phyloP scores from a whole-genome alignment of 2,113 vertebrate species.

The Eidolon helvum region DNA sequence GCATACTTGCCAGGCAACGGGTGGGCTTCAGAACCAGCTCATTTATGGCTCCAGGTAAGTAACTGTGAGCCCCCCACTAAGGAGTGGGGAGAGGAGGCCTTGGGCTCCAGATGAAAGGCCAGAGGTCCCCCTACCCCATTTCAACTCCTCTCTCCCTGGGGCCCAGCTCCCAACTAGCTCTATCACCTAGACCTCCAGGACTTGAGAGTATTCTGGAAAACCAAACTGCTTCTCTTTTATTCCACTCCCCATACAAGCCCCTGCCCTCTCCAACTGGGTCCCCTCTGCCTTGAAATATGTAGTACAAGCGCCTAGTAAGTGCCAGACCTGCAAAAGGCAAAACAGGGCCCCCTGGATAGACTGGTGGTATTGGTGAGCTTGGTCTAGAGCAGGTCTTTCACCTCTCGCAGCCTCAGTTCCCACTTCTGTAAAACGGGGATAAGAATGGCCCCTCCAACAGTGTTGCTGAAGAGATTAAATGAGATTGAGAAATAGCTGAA shows the following conservation, averaged over 20 bases:
- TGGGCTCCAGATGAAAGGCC: constrained; percentile 50
- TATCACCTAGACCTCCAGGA: background rate
- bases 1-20: constrained; percentile 57
- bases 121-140: background rate
- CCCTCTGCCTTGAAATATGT: background rate
- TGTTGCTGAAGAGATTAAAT: background rate
- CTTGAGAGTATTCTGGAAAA: background rate
- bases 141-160: background rate
- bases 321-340: background rate
- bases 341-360: background rate
- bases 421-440: background rate
- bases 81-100: background rate
- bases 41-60: constrained; percentile 54
- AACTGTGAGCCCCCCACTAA: constrained; percentile 19
- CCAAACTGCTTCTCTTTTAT: background rate
- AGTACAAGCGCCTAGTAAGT: background rate
- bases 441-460: fast-evolving
- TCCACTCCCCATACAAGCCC: fast-evolving
- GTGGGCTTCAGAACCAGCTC: constrained; percentile 59
- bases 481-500: background rate
- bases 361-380: fast-evolving
- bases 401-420: background rate
- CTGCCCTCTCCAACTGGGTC: fast-evolving
- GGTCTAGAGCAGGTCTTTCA: background rate
- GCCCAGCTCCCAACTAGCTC: background rate